Base-by-base conservation (phyloP, 2,113 vertebrate species). In the Solea solea region DNA sequence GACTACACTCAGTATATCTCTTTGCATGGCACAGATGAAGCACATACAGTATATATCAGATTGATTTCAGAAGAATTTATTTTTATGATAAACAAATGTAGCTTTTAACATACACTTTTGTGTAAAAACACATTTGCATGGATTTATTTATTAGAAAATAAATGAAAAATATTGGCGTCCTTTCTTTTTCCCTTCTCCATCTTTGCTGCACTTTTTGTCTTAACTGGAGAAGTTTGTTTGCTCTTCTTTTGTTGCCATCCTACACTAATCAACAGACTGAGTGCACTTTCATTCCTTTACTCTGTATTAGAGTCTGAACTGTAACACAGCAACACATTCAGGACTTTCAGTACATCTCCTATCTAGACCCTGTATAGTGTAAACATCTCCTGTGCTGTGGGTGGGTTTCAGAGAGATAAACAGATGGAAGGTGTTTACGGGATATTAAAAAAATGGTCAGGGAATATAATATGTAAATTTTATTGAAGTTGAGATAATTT, bases 371-470 rank as follows among this genome's bases (percentile, higher is more conserved):
- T 48, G 77, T 34, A 34, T 64, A 64, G 64, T 73, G 72, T 69
- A 62, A 75, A 72, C 45, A 41, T 45, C 14, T 50, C 4, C 0
- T 25, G 15, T 55, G 42, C 14, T 28, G 74, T 67, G 21, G 41
- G 73, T 13, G 62, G 65, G 34, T 14, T 56, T 41, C 34, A 51
- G 1, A 59, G 25, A 49, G 41, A 59, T 28, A 54, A 46, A 67
- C 52, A 21, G 52, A 68, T n/a, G 16, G 54, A 28, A 41, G 53
- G 16, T 62, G 59, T 64, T 67, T 65, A 15, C 15, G 70, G n/a
- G 72, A 75, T 76, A 83, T 70, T 54, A 71, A 51, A 72, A 53
- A 78, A 69, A 76, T 76, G 57, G 64, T 72, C 70, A 69, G 14
- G 2, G 65, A 68, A 16, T 48, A 60, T 21, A 72, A 76, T 63